phyloP scores from a whole-genome alignment of 2,113 vertebrate species.

The Bubo blakistoni region DNA sequence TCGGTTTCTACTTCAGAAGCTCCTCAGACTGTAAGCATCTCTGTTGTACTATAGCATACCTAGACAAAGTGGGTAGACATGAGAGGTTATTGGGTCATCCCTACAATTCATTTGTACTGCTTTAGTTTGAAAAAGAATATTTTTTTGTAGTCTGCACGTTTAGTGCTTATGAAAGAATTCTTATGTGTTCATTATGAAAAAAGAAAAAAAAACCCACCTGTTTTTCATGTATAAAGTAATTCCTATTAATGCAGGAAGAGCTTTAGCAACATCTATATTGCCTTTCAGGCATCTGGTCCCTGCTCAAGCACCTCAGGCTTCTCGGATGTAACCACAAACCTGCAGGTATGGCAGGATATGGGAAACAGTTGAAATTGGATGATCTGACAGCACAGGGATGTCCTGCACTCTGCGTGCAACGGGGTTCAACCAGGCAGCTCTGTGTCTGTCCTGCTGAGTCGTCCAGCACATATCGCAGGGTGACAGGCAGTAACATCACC shows the following conservation, averaged over 20 bases:
- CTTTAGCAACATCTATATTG: not conserved
- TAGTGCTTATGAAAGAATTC: not conserved
- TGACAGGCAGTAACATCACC: not conserved
- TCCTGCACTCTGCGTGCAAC: rapidly evolving
- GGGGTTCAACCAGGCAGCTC: not conserved
- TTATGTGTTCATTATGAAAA: not conserved
- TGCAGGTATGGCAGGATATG: not conserved
- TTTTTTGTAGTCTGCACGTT: not conserved
- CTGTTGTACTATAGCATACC: not conserved
- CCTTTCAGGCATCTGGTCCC: constrained; percentile 7
- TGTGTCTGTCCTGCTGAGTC: not conserved
- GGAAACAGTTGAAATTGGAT: not conserved
- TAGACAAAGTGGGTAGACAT: not conserved
- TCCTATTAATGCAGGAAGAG: not conserved
- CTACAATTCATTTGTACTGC: not conserved
- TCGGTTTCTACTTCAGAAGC: not conserved
- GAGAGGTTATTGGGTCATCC: not conserved
- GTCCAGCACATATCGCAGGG: not conserved
- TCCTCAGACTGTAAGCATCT: constrained; percentile 29
- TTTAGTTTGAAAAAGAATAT: not conserved
- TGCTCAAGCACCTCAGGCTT: not conserved
- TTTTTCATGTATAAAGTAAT: not conserved
- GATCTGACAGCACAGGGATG: not conserved
- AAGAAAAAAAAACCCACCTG: rapidly evolving
- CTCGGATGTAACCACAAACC: not conserved